These are phyloP conservation scores for Oscheius sp. DNA, from an alignment of 2,888 invertebrate species.

Conservation along the genomic window DNA sequence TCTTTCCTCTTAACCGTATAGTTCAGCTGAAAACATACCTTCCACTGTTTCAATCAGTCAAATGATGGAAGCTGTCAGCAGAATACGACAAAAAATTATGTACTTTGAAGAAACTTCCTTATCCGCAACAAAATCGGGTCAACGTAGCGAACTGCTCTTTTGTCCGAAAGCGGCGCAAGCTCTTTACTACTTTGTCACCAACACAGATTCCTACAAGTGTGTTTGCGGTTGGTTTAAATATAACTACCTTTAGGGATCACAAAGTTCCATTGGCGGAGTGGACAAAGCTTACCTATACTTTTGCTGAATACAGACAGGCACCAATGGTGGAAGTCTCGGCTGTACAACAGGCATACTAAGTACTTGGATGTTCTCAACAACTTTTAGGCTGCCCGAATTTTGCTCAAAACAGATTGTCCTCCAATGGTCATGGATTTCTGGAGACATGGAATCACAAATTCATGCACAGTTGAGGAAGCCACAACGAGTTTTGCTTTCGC, in stretches of 20 bases:
- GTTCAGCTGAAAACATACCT: slow-evolving; percentile 3
- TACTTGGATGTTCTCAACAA: neutral
- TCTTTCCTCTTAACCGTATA: neutral
- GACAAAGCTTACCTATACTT: slow-evolving; percentile 45
- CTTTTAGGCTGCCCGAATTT: slow-evolving; percentile 43
- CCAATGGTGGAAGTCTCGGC: slow-evolving; percentile 45
- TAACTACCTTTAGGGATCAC: neutral
- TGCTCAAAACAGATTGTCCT: slow-evolving; percentile 42
- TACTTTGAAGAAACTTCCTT: slow-evolving; percentile 27
- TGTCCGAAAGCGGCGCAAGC: slow-evolving; percentile 40
- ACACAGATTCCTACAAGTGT: slow-evolving; percentile 16
- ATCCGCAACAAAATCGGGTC: neutral
- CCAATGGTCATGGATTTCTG: slow-evolving; percentile 42
- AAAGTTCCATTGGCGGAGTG: slow-evolving; percentile 45
- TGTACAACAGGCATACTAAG: slow-evolving; percentile 40
- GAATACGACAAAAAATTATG: slow-evolving; percentile 36
- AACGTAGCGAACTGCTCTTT: slow-evolving; percentile 27
- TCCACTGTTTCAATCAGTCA: slow-evolving; percentile 15
- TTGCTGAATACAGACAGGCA: slow-evolving; percentile 47
- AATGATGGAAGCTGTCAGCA: slow-evolving; percentile 38
- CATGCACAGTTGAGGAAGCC: slow-evolving; percentile 36
- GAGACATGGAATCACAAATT: slow-evolving; percentile 27
- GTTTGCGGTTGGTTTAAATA: neutral
- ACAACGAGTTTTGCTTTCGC: slow-evolving; percentile 40
- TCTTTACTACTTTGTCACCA: slow-evolving; percentile 39